Conservation (phyloP, 2,888 invertebrate species). For the Chymomyza amoena region DNA sequence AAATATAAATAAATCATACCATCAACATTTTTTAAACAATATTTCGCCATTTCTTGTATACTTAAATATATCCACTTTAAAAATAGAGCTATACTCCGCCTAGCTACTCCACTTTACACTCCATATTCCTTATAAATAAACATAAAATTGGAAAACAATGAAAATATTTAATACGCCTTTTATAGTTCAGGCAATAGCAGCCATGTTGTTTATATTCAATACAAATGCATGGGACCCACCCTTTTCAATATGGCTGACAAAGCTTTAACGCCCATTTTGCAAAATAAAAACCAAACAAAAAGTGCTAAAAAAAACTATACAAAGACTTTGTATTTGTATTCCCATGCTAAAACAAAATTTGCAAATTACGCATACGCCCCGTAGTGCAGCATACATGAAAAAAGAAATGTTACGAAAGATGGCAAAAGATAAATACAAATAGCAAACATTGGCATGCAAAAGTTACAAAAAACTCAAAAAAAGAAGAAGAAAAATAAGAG, state of each 20-base stretch:
- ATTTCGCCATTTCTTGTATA: too few relatives aligned
- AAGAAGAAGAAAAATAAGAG: background rate
- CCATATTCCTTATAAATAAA: too few relatives aligned
- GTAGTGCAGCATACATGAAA: conserved; percentile 36
- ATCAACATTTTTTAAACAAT: too few relatives aligned
- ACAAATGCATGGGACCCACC: background rate
- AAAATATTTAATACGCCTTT: too few relatives aligned
- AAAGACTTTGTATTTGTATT: conserved; percentile 28
- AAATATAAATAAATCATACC: too few relatives aligned
- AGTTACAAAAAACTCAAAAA: conserved; percentile 18
- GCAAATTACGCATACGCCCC: conserved; percentile 56
- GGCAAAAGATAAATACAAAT: conserved; percentile 58
- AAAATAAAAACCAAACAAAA: background rate
- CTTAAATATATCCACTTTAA: too few relatives aligned
- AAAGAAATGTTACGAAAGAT: conserved; percentile 36
- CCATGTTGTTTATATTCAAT: background rate
- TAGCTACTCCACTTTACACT: too few relatives aligned
- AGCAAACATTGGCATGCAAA: conserved; percentile 25
- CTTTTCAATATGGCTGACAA: background rate
- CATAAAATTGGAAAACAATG: too few relatives aligned
- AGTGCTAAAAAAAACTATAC: background rate
- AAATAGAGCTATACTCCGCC: too few relatives aligned
- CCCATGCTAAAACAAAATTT: conserved; percentile 12
- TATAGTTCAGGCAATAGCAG: too few relatives aligned
- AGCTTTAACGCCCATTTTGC: background rate